Percentiles rank a stretch among this genome's conserved stretches.
Evolutionary conservation across 2,888 invertebrate genomes (phyloP).

Genomic region (Dryadula phaetusa): DNA sequence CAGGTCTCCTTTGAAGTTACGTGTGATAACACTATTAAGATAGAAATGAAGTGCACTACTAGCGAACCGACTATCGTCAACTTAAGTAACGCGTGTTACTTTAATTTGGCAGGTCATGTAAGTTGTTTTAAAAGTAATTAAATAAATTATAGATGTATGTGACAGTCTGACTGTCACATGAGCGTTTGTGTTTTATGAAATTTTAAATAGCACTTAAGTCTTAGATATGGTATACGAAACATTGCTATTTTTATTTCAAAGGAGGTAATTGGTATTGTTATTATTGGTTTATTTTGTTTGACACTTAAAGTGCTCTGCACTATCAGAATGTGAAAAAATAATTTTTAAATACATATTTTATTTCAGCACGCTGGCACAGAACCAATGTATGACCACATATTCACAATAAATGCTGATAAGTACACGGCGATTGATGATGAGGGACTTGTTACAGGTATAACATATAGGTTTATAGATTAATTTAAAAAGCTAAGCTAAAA

Average conservation of each 20-base stretch:
- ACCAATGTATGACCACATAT: constrained; percentile 87
- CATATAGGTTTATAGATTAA: background rate
- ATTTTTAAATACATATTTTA: background rate
- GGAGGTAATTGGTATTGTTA: background rate
- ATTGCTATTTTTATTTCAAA: constrained; percentile 5
- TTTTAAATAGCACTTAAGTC: background rate
- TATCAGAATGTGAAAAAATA: too few relatives aligned
- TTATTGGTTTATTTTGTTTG: too few relatives aligned
- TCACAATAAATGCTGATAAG: constrained; percentile 90
- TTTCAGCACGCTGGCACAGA: constrained; percentile 85
- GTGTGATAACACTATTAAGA: constrained; percentile 88
- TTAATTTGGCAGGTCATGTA: constrained; percentile 96
- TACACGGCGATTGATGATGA: constrained; percentile 89
- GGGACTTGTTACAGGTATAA: constrained; percentile 88
- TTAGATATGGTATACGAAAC: too few relatives aligned
- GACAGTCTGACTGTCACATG: too few relatives aligned
- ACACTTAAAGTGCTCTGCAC: too few relatives aligned
- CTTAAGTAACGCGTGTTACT: constrained; percentile 94
- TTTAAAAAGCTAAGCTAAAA: background rate
- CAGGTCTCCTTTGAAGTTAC: constrained; percentile 89
- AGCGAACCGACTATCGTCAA: constrained; percentile 93
- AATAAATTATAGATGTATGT: too few relatives aligned
- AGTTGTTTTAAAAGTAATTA: constrained; percentile 53
- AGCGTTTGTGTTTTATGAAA: too few relatives aligned
- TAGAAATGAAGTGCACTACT: constrained; percentile 90